Base-by-base conservation (phyloP, 2,113 vertebrate genomes). In the Thunnus thynnus region DNA sequence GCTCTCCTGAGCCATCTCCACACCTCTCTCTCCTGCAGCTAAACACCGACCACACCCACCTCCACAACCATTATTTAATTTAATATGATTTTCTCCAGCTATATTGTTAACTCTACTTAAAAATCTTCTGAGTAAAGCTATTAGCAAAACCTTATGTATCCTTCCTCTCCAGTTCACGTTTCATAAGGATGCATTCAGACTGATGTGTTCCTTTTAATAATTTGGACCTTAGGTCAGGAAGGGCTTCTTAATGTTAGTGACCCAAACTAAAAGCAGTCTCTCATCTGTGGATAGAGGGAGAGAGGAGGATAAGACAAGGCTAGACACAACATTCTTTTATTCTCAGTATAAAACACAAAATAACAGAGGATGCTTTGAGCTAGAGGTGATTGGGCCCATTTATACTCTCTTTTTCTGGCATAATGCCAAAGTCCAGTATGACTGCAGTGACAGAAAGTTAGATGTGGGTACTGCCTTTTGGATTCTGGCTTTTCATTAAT, bases 131-230 rank as follows among this genome's bases (percentile, higher is more conserved):
- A 50, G 44, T 17, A 44, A 13, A 61, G 58, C n/a, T 76, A 17
- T 25, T 14, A 54, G 9, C 6, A 46, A 44, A 44, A 30, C 4
- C 22, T 16, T 52, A 6, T 41, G 25, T 58, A 7, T 50, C 9
- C n/a, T 18, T 16, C 11, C 46, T 63, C 36, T 27, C 20, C 13
- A 2, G n/a, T 73, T 60, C n/a, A 82, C 41, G 48, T 62, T 79
- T 76, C 32, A 76, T 46, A 22, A 76, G 54, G 50, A 32, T 51
- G 30, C 52, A 50, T 51, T 67, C 71, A 75, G 55, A 17, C 18
- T 7, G 30, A 81, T 56, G 50, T 68, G 22, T 72, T 77, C 32
- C 30, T 77, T 71, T 82, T 6, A 76, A 64, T 64, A 32, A 75
- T 86, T 78, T 64, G 56, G 25, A 22, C 48, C 30, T 64, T 57